These are phyloP conservation scores for Azorinus chamasolen DNA, from an alignment of 2,888 invertebrate genomes.

Conservation along the genomic window DNA sequence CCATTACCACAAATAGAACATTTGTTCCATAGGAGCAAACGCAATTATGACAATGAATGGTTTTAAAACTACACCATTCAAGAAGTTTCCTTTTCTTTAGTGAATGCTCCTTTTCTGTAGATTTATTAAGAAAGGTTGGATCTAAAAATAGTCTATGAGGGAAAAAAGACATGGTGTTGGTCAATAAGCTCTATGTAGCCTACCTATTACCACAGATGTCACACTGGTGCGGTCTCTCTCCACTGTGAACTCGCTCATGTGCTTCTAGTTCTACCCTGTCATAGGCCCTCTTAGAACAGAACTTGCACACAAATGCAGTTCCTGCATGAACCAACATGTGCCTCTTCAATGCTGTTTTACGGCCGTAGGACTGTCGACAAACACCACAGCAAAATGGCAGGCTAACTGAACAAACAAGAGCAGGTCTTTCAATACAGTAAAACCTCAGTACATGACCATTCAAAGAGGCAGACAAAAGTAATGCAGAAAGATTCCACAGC, in stretches of 20 bases:
- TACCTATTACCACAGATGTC: slow-evolving; percentile 46
- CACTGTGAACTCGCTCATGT: slow-evolving; percentile 25
- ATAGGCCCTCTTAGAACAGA: slow-evolving; percentile 29
- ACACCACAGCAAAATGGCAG: slow-evolving; percentile 50
- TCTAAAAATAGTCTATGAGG: too few species aligned
- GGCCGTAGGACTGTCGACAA: slow-evolving; percentile 34
- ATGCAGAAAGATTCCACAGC: too few species aligned
- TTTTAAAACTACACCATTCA: too few species aligned
- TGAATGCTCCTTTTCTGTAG: too few species aligned
- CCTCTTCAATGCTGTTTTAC: slow-evolving; percentile 14
- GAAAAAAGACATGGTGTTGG: too few species aligned
- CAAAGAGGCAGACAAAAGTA: too few species aligned
- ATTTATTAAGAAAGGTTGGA: too few species aligned
- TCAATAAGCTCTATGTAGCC: too few species aligned
- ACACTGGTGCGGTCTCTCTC: slow-evolving; percentile 35
- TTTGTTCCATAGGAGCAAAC: too few species aligned
- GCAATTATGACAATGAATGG: too few species aligned
- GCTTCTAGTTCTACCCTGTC: slow-evolving; percentile 6
- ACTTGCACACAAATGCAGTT: slow-evolving; percentile 5
- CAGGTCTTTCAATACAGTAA: not conserved
- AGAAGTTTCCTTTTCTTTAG: too few species aligned
- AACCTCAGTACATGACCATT: not conserved
- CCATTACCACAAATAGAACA: too few species aligned
- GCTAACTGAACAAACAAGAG: slow-evolving; percentile 32
- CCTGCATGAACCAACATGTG: slow-evolving; percentile 29